phyloP scores from a whole-genome alignment of 1,140 invertebrate species.

The Heliconius eleuchia region DNA sequence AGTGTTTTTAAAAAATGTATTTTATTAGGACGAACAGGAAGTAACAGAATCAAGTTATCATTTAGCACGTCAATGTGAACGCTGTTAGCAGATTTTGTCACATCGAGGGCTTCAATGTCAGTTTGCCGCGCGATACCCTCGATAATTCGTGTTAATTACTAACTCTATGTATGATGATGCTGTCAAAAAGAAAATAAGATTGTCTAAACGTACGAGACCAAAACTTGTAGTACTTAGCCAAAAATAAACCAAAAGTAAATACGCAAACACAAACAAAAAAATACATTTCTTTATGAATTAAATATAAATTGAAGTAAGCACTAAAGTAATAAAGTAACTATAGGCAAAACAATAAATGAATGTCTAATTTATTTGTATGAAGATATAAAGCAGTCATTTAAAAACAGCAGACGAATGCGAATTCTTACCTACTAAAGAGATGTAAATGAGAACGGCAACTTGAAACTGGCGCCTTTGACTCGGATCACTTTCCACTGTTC shows the following conservation, averaged over 20 bases:
- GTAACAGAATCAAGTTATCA: neutral
- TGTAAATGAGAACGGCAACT: conserved; percentile 62
- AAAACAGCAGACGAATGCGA: conserved; percentile 54
- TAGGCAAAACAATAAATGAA: neutral
- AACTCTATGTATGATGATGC: neutral
- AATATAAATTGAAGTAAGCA: neutral
- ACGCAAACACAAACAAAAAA: neutral
- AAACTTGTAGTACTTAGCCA: neutral
- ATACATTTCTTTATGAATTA: neutral
- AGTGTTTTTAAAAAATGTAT: neutral
- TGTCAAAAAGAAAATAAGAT: neutral
- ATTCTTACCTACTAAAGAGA: conserved; percentile 70
- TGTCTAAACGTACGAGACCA: neutral
- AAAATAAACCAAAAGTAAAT: neutral
- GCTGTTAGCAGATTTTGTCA: conserved; percentile 36
- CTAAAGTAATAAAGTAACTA: neutral
- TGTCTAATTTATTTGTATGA: neutral
- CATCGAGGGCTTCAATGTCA: conserved; percentile 37
- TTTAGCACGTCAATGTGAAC: neutral
- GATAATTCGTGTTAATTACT: conserved; percentile 9
- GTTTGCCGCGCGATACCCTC: conserved; percentile 12
- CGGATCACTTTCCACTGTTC: conserved; percentile 59
- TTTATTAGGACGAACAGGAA: neutral
- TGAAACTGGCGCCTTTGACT: conserved; percentile 50
- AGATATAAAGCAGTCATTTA: conserved; percentile 20